These are phyloP conservation scores for Bombus consobrinus DNA, from an alignment of 1,140 invertebrate genomes.

Conservation along the genomic window DNA sequence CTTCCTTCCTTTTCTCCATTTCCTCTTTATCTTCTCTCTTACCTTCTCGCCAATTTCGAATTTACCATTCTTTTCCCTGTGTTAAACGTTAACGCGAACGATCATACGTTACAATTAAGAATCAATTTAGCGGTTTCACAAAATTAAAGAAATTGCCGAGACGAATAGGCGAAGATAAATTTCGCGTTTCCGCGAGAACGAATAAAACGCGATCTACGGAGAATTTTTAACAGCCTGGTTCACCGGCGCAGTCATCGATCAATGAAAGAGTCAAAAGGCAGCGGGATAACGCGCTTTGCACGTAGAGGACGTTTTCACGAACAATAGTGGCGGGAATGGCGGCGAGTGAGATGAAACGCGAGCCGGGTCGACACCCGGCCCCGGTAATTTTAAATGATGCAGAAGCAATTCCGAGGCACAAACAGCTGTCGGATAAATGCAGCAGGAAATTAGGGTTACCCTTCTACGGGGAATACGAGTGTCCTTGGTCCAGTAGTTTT, in stretches of 20 bases:
- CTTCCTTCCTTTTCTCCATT: too few relatives aligned
- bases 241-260: neutral
- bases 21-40: neutral
- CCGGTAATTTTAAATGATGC: constrained; percentile 72
- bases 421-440: constrained; percentile 62
- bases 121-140: neutral
- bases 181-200: neutral
- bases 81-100: neutral
- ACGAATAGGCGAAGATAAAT: neutral
- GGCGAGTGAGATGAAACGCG: neutral
- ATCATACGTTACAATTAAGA: neutral
- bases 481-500: neutral
- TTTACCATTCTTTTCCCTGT: neutral
- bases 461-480: neutral
- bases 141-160: neutral
- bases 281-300: neutral
- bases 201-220: neutral
- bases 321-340: neutral
- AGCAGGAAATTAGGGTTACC: constrained; percentile 57
- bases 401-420: constrained; percentile 64
- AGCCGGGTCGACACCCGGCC: constrained; percentile 5
- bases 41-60: neutral
- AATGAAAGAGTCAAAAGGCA: constrained; percentile 10
- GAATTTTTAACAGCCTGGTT: neutral
- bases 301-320: neutral